These are phyloP conservation scores for Megastigmus dorsalis DNA, from an alignment of 2,888 invertebrate species.

Conservation along the genomic window DNA sequence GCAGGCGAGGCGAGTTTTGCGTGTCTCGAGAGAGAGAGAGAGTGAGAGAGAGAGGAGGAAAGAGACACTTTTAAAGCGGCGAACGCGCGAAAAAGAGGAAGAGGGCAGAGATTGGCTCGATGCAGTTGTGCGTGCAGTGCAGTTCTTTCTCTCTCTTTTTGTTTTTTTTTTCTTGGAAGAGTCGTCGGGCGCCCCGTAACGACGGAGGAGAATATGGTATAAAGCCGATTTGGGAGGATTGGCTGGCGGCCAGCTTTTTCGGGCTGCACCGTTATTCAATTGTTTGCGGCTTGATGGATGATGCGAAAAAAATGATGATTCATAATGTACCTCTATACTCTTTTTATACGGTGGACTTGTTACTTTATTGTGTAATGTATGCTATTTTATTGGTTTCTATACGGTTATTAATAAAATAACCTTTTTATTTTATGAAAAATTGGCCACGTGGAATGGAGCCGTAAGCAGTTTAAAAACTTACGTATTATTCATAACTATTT, in stretches of 20 bases:
- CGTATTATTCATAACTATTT: too few species aligned
- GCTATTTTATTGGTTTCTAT: too few species aligned
- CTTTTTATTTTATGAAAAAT: too few species aligned
- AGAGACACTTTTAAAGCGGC: constrained; percentile 44
- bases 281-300: constrained; percentile 24
- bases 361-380: too few species aligned
- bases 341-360: too few species aligned
- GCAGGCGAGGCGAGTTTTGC: too few species aligned
- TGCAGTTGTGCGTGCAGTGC: constrained; percentile 16
- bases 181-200: constrained; percentile 51
- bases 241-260: constrained; percentile 35
- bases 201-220: constrained; percentile 51
- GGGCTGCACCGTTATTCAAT: constrained; percentile 18
- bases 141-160: constrained; percentile 20
- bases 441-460: too few species aligned
- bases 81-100: constrained; percentile 9
- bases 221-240: constrained; percentile 34
- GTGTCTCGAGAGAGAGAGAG: constrained; percentile 42
- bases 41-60: constrained; percentile 27
- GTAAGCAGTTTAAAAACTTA: too few species aligned
- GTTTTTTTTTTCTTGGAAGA: constrained; percentile 24
- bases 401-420: too few species aligned
- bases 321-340: too few species aligned
- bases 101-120: constrained; percentile 11
- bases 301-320: too few species aligned